Percentiles rank a stretch among this genome's conserved stretches.
Conservation (phyloP, 1,140 invertebrate species). For the Vollenhovia emeryi region DNA sequence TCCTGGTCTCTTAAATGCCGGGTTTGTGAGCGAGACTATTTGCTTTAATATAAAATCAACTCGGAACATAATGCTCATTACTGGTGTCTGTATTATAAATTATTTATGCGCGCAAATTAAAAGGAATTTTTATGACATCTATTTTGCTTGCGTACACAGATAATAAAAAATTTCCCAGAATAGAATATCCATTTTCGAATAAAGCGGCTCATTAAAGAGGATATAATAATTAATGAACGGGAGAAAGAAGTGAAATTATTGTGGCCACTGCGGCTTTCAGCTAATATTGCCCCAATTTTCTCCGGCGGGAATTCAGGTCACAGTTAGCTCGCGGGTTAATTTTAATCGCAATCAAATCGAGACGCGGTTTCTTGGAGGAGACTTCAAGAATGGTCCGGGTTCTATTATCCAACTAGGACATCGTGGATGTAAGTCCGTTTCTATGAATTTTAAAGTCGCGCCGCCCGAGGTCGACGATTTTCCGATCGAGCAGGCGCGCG, state of each 20-base stretch:
- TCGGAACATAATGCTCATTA: not conserved
- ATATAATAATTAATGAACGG: not conserved
- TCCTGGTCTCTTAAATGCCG: not conserved
- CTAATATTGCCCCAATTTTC: constrained; percentile 1
- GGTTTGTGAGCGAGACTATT: not conserved
- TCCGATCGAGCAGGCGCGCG: constrained; percentile 5
- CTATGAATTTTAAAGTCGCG: constrained; percentile 45
- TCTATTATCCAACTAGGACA: constrained; percentile 16
- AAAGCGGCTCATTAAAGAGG: constrained; percentile 4
- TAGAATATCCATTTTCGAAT: not conserved
- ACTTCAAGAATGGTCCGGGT: not conserved
- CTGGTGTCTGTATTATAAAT: not conserved
- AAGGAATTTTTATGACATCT: constrained; percentile 3
- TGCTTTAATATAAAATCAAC: not conserved
- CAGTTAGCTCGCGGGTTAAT: constrained; percentile 23
- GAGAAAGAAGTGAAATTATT: constrained; percentile 18
- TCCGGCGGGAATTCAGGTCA: not conserved
- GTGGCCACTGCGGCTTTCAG: not conserved
- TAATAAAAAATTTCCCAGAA: not conserved
- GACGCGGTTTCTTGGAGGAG: not conserved
- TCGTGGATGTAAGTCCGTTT: not conserved
- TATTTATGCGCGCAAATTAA: not conserved
- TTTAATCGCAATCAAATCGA: constrained; percentile 33
- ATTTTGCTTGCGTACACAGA: not conserved
- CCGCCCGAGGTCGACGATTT: constrained; percentile 10